These are phyloP conservation scores for Athene noctua DNA, from an alignment of 2,113 vertebrate genomes.

Conservation along the genomic window DNA sequence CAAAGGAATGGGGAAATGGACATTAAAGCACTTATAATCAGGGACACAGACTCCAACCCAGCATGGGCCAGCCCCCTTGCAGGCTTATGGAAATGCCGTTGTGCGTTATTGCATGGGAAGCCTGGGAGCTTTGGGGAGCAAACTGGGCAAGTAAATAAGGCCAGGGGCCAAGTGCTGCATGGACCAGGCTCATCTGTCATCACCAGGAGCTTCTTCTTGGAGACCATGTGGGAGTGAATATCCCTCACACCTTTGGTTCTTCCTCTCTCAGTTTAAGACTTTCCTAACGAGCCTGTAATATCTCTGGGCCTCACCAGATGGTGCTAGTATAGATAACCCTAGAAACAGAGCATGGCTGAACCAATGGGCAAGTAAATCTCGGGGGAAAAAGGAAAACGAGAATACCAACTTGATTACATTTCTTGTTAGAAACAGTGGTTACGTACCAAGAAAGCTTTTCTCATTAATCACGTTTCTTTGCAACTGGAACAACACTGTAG, in stretches of 20 bases:
- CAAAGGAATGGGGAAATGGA: slow-evolving; percentile 55
- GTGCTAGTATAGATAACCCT: slow-evolving; percentile 2
- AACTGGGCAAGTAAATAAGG: not conserved
- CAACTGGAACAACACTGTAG: not conserved
- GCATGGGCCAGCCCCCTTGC: slow-evolving; percentile 54
- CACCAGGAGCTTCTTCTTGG: not conserved
- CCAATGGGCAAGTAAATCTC: not conserved
- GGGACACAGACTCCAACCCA: slow-evolving; percentile 43
- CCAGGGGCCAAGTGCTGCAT: not conserved
- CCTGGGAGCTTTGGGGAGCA: not conserved
- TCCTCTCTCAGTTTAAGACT: not conserved
- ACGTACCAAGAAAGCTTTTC: not conserved
- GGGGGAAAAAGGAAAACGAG: not conserved
- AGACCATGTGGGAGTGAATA: accelerated
- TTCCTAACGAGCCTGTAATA: not conserved
- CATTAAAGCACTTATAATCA: slow-evolving; percentile 62
- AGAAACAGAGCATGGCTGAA: not conserved
- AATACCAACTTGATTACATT: not conserved
- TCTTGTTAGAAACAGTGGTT: not conserved
- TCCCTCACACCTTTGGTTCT: not conserved
- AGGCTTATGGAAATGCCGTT: not conserved
- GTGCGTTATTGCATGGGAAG: not conserved
- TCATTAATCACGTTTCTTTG: not conserved
- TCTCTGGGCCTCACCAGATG: slow-evolving; percentile 23
- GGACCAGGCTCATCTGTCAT: not conserved